Conservation (phyloP, 2,113 vertebrate species). For the Elaphurus davidianus region DNA sequence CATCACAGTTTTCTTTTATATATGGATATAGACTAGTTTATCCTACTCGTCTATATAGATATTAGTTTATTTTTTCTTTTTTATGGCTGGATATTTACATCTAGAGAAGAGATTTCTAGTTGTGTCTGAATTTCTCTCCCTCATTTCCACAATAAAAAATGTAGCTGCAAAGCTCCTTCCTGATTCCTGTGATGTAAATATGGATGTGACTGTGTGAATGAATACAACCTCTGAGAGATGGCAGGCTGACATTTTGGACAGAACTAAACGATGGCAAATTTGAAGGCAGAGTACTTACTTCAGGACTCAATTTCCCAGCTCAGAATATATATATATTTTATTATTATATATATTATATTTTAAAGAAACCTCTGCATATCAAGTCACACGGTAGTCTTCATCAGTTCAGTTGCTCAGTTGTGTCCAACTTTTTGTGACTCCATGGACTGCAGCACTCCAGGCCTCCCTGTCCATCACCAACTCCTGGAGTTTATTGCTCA, state of each 20-base stretch:
- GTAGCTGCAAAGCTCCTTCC: background rate
- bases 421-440: background rate
- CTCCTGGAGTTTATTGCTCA: background rate
- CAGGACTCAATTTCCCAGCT: background rate
- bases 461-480: background rate
- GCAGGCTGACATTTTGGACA: background rate
- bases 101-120: background rate
- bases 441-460: rapidly evolving
- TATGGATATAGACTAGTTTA: background rate
- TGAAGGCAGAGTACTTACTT: background rate
- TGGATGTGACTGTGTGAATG: background rate
- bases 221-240: background rate
- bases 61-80: background rate
- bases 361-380: background rate
- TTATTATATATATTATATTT: background rate
- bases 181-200: background rate
- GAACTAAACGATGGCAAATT: background rate
- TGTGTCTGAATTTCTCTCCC: background rate
- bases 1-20: background rate
- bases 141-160: background rate
- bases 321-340: background rate
- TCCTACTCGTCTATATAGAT: background rate
- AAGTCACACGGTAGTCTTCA: background rate
- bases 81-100: background rate
- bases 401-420: background rate